A percentile compares a stretch with the other conserved stretches of the same genome.
Evolutionary conservation across 2,113 vertebrate species (phyloP).

Genomic region (Macaca fascicularis): T2T-MFA8v1.1 NC_088380.1:143838001-143838500

Average conservation of each 20-base stretch:
- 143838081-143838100: background rate
- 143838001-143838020: background rate
- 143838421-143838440: background rate
- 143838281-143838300: background rate
- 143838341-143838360: background rate
- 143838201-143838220: background rate
- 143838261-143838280: background rate
- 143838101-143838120: background rate
- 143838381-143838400: background rate
- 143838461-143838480: background rate
- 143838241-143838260: background rate
- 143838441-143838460: background rate
- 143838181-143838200: background rate
- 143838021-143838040: background rate
- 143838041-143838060: background rate
- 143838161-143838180: too few relatives aligned
- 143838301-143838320: background rate
- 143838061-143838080: background rate
- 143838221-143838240: background rate
- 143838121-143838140: background rate
- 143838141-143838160: too few relatives aligned
- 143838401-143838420: background rate
- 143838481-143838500: background rate
- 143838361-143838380: rapidly evolving
- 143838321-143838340: background rate